Conservation (phyloP, 2,797 vertebrate species). For the Gymnoscopelus braueri region DNA sequence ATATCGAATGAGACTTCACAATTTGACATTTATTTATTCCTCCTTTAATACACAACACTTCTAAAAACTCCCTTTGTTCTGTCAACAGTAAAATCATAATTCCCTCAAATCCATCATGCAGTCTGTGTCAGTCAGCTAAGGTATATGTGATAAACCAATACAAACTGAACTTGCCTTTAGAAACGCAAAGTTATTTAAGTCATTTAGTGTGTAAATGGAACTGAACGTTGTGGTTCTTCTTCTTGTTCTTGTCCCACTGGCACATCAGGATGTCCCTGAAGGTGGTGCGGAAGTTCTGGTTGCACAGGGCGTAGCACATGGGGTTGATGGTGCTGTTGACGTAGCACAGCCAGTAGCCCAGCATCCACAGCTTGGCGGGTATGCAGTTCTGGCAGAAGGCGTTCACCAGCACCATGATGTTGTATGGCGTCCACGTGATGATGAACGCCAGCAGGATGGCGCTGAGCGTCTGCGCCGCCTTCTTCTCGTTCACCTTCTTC, state of each 20-base stretch:
- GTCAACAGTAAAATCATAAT: too few relatives aligned
- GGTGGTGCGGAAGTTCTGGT: slow-evolving; percentile 94
- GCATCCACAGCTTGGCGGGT: slow-evolving; percentile 88
- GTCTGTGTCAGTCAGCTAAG: too few relatives aligned
- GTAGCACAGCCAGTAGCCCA: slow-evolving; percentile 98
- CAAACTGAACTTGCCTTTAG: too few relatives aligned
- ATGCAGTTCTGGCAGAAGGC: slow-evolving; percentile 91
- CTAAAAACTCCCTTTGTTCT: too few relatives aligned
- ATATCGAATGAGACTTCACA: too few relatives aligned
- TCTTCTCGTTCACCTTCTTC: slow-evolving; percentile 91
- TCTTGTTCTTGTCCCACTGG: slow-evolving; percentile 85
- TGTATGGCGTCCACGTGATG: slow-evolving; percentile 95
- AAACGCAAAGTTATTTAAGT: too few relatives aligned
- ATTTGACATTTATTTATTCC: too few relatives aligned
- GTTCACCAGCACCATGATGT: slow-evolving; percentile 96
- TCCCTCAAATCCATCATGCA: too few relatives aligned
- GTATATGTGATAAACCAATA: too few relatives aligned
- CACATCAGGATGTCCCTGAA: slow-evolving; percentile 93
- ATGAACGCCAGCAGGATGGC: slow-evolving; percentile 97
- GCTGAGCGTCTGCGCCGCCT: slow-evolving; percentile 94
- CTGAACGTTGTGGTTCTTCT: slow-evolving; percentile 84
- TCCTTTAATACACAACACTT: too few relatives aligned
- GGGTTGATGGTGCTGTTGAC: slow-evolving; percentile 98
- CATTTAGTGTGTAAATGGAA: too few relatives aligned
- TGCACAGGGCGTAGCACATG: slow-evolving; percentile 96